Evolutionary conservation across 1,140 invertebrate genomes (phyloP), one percentile per base, ranked within the genome.

Genomic region (Scaptomyza graminum): DNA sequence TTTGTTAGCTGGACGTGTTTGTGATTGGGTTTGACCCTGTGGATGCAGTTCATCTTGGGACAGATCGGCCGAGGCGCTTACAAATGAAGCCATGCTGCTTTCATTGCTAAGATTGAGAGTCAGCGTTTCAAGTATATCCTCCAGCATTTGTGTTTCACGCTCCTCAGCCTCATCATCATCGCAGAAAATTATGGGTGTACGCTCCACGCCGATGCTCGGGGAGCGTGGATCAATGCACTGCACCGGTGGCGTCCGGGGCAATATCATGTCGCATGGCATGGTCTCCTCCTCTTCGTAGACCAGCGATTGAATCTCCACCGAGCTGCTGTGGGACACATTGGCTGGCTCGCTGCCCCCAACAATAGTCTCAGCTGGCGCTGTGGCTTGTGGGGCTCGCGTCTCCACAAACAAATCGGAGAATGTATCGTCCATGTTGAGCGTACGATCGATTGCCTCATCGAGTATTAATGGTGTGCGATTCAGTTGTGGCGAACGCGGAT

Each of bases 401-500:
- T 89, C 90, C 11, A 91, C 90, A 60, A 91, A 90, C 12, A 91
- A 65, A 66, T 91, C 90, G 4, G 90, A 67, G 54, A 91, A 91
- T 0, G 90, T 91, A 41, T 91, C 90, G 37, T 91, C 90, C 60
- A 91, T 49, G n/a, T 89, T 90, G 0, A 91, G 57, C 0, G 90
- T 87, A 9, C 90, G 84, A 56, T 87, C 77, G 15, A 91, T 68
- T 18, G 92, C 77, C 25, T 90, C 89, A 43, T 91, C 81, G 11
- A 93, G 68, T n/a, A 92, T 66, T 13, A 93, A 74, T 0, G 92
- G 92, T 3, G 93, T 93, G 50, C 92, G 88, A 71, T 90, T 90
- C 22, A 93, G 69, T 57, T 92, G 90, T 0, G 93, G 92, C 2
- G 93, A 93, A 5, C 92, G 83, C 0, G 92, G 92, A 90, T 93